phyloP scores from a whole-genome alignment of 2,113 vertebrate genomes.

The Neogobius melanostomus region DNA sequence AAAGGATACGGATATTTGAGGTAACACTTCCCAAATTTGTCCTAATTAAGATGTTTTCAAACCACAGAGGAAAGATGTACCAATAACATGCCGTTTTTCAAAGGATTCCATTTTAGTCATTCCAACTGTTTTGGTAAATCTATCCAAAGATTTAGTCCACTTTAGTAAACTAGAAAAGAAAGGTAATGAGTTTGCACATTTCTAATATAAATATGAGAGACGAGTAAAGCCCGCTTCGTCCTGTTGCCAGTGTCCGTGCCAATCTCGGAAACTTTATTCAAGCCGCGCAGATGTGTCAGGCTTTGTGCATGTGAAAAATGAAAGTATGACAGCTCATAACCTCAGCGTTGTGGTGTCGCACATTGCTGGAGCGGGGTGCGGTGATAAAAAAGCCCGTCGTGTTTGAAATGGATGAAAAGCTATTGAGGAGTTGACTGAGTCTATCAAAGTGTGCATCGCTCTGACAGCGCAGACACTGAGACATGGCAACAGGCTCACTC shows the following conservation, averaged over 20 bases:
- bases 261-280: neutral
- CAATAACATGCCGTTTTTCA: neutral
- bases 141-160: too few species aligned
- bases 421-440: constrained; percentile 8
- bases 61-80: neutral
- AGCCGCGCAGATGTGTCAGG: neutral
- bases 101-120: neutral
- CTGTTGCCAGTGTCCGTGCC: neutral
- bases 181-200: too few species aligned
- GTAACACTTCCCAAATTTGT: too few species aligned
- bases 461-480: neutral
- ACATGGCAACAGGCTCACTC: constrained; percentile 1
- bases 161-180: too few species aligned
- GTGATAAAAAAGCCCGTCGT: neutral
- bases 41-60: neutral
- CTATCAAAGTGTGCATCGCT: neutral
- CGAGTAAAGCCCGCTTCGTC: neutral
- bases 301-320: constrained; percentile 8
- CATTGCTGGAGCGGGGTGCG: constrained; percentile 1
- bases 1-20: too few species aligned
- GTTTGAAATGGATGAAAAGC: constrained; percentile 9
- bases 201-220: neutral
- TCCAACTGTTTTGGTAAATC: too few species aligned
- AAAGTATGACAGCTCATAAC: constrained; percentile 5
- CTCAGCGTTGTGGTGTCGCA: neutral